phyloP scores from a whole-genome alignment of 1,140 invertebrate genomes.

The Octopus sinensis region DNA sequence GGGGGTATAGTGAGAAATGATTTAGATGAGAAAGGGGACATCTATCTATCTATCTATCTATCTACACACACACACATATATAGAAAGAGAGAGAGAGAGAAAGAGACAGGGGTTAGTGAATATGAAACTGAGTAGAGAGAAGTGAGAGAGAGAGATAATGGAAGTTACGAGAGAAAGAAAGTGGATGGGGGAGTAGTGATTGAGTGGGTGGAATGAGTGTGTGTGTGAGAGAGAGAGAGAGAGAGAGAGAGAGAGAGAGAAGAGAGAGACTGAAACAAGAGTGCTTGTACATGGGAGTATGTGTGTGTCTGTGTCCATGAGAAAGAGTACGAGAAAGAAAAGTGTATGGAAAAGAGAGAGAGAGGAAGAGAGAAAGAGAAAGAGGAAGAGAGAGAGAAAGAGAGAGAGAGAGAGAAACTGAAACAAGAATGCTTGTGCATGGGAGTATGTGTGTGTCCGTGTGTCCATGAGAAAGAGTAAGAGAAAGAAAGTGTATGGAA shows the following conservation, averaged over 20 bases:
- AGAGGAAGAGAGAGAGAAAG: neutral
- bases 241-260: conserved; percentile 15
- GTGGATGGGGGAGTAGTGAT: neutral
- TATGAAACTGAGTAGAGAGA: neutral
- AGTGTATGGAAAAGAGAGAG: neutral
- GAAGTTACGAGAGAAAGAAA: neutral
- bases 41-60: too few relatives aligned
- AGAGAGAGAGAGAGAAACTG: neutral
- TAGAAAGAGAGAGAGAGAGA: too few relatives aligned
- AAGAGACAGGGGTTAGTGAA: neutral
- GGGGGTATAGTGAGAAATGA: too few relatives aligned
- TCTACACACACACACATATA: too few relatives aligned
- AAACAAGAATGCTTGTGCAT: neutral
- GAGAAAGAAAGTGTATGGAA: too few relatives aligned
- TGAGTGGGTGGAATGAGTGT: neutral
- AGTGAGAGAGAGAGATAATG: neutral
- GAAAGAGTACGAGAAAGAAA: neutral
- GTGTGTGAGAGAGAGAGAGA: conserved; percentile 7
- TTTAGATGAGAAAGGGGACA: too few relatives aligned
- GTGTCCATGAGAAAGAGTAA: too few relatives aligned
- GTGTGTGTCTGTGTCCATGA: neutral
- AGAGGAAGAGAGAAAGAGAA: conserved; percentile 15
- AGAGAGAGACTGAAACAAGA: neutral
- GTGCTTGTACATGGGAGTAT: neutral
- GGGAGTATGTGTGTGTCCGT: too few relatives aligned